phyloP scores from a whole-genome alignment of 2,888 invertebrate genomes.

The Eupithecia vulgata region DNA sequence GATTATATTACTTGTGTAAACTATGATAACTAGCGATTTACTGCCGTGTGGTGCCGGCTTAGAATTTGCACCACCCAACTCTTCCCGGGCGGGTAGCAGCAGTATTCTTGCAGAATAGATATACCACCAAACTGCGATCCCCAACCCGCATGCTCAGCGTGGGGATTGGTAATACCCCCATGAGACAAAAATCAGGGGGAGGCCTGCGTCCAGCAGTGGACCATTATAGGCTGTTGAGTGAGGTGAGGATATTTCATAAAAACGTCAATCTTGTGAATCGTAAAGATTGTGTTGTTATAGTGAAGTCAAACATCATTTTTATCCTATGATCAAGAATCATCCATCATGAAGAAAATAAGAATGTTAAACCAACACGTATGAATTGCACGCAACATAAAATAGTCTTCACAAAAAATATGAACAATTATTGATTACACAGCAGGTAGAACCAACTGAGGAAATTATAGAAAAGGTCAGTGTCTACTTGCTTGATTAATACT shows the following conservation, averaged over 20 bases:
- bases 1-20: background rate
- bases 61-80: too few species aligned
- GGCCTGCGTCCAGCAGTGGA: too few species aligned
- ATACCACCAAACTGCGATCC: too few species aligned
- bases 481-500: slow-evolving; percentile 3
- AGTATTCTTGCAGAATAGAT: too few species aligned
- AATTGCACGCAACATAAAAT: slow-evolving; percentile 22
- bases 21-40: too few species aligned
- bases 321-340: slow-evolving; percentile 13
- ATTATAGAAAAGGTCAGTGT: slow-evolving; percentile 24
- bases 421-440: slow-evolving; percentile 10
- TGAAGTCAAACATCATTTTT: slow-evolving; percentile 3
- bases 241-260: too few species aligned
- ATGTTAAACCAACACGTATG: slow-evolving; percentile 14
- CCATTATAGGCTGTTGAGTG: too few species aligned
- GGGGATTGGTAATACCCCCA: too few species aligned
- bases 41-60: too few species aligned
- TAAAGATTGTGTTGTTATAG: slow-evolving; percentile 7
- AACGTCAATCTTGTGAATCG: background rate
- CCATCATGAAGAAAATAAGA: slow-evolving; percentile 12
- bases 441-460: background rate
- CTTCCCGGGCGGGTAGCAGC: too few species aligned
- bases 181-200: too few species aligned
- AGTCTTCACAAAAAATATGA: slow-evolving; percentile 32
- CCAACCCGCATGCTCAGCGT: too few species aligned